These are phyloP conservation scores for Prorops nasuta DNA, from an alignment of 1,140 invertebrate species.

Conservation along the genomic window DNA sequence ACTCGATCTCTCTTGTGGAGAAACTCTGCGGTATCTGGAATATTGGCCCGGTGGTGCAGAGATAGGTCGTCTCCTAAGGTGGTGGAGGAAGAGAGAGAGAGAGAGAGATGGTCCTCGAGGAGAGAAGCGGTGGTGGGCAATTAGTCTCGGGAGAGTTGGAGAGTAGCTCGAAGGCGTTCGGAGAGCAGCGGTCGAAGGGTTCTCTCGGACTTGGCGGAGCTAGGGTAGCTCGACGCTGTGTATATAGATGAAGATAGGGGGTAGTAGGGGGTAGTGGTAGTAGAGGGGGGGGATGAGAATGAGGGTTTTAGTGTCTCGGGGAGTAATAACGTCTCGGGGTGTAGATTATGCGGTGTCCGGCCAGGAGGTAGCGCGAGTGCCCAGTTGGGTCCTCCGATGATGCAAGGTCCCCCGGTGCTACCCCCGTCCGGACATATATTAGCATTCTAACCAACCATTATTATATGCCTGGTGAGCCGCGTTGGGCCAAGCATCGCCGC, in stretches of 20 bases:
- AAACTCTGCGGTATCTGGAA: no score
- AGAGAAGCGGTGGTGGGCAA: no score
- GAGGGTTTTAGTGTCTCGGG: slow-evolving; percentile 54
- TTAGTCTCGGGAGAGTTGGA: slow-evolving; percentile 27
- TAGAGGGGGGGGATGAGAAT: no score
- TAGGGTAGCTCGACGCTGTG: no score
- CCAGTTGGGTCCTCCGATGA: slow-evolving; percentile 57
- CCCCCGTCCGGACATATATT: slow-evolving; percentile 55
- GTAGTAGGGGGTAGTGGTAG: no score
- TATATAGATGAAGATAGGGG: no score
- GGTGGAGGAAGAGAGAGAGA: no score
- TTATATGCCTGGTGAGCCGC: slow-evolving; percentile 55
- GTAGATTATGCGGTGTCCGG: slow-evolving; percentile 56
- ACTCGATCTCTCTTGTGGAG: no score
- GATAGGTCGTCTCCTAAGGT: no score
- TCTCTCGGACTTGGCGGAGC: no score
- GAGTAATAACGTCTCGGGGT: slow-evolving; percentile 56
- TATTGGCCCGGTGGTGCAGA: no score
- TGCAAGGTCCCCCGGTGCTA: slow-evolving; percentile 56
- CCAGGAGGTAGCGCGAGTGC: slow-evolving; percentile 45
- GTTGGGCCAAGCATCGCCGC: slow-evolving; percentile 35
- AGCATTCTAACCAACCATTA: slow-evolving; percentile 58
- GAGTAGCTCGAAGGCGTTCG: slow-evolving; percentile 14
- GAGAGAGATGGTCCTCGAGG: no score
- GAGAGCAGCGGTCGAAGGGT: slow-evolving; percentile 17